Evolutionary conservation across 2,888 invertebrate genomes (phyloP), one percentile per base, ranked within the genome.

Genomic region (Dastarcus helophoroides): DNA sequence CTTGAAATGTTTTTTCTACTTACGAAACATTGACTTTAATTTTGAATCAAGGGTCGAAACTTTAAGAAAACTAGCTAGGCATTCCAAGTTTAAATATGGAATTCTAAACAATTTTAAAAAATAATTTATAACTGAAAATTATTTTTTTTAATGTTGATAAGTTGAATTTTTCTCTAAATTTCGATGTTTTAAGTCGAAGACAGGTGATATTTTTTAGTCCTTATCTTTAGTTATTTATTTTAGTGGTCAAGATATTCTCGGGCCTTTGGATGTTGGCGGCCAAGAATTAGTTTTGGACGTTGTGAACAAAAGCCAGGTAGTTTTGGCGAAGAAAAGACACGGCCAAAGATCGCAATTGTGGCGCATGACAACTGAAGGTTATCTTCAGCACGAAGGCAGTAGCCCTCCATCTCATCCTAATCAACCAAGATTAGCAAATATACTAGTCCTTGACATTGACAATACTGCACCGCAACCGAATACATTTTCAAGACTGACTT

Each of bases 321-420:
- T 82, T 14, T 64, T 90, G 32, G 73, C 75, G 17, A 67, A 76
- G 35, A 86, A 88, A 53, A 74, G 76, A 40, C 68, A 69, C 1
- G 78, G 77, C 1, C 71, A 71, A 40, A 60, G 90, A 37, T 79
- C 82, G 0, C 97, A 98, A 60, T 63, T 97, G 27, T 98, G 97
- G 97, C 71, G 93, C 16, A 85, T 93, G 74, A 93, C 89, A 14
- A 74, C 81, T 3, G 76, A 76, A 46, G 89, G 89, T 0, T 82
- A 88, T 60, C 65, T 98, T 35, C 83, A 94, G 48, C 95, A 97
- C 58, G 94, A 95, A 63, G 95, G 95, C 35, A 81, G 78, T 43
- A 76, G 76, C 3, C 77, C 79, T 9, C 79, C 79, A 1, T 57
- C 58, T 10, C 50, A 56, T 37, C 59, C 60, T 0, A 49, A 52